Evolutionary conservation across 1,140 invertebrate species (phyloP).

Genomic region (Micrasema minimum): DNA sequence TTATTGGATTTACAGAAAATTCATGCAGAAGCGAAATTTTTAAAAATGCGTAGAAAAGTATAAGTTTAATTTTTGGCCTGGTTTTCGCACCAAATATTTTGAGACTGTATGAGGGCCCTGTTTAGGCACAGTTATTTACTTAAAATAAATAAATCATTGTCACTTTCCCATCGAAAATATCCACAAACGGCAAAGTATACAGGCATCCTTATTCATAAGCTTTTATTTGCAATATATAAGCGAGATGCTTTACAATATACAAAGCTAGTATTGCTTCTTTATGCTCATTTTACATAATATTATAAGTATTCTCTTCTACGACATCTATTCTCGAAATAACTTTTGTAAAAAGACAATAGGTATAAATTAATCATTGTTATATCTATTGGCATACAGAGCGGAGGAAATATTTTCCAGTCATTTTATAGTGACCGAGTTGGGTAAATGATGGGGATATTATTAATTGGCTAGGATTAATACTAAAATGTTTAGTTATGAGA

Average conservation of each 20-base stretch:
- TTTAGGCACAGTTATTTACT: too few relatives aligned
- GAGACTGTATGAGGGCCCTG: slow-evolving; percentile 2
- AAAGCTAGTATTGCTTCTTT: slow-evolving; percentile 34
- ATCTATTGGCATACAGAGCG: slow-evolving; percentile 17
- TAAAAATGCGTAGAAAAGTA: too few relatives aligned
- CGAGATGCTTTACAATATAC: slow-evolving; percentile 1
- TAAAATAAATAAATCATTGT: too few relatives aligned
- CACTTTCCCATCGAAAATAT: too few relatives aligned
- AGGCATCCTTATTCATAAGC: slow-evolving; percentile 17
- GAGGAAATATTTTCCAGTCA: too few relatives aligned
- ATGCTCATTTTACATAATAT: slow-evolving; percentile 4
- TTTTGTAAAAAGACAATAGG: neutral
- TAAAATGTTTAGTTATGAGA: too few relatives aligned
- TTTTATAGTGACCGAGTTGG: too few relatives aligned
- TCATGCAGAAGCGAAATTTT: too few relatives aligned
- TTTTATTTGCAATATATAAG: slow-evolving; percentile 18
- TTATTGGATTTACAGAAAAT: too few relatives aligned
- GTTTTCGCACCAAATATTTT: neutral
- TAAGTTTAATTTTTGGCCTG: too few relatives aligned
- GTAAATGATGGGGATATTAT: too few relatives aligned
- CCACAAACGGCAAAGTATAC: slow-evolving; percentile 9
- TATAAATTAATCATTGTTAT: slow-evolving; percentile 13
- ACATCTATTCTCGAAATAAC: neutral
- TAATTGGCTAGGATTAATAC: too few relatives aligned
- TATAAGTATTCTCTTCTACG: neutral